Evolutionary conservation across 2,113 vertebrate species (phyloP), one percentile per base, ranked within the genome.

Genomic region (Trematomus loennbergii): DNA sequence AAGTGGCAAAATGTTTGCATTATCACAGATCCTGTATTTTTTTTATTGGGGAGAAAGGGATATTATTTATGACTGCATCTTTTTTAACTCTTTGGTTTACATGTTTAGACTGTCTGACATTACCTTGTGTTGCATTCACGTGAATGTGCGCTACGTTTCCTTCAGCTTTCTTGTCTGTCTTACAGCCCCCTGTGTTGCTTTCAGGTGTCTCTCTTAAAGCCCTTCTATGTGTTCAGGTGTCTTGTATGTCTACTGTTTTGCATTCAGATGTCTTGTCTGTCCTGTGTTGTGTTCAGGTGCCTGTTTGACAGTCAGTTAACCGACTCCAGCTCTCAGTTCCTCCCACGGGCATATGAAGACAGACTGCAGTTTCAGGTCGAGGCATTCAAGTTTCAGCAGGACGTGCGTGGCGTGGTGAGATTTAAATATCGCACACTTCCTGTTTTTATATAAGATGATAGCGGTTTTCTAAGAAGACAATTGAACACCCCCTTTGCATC

Each of bases 371-470:
- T 94, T 76, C 67, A 92, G 72, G 3, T 93, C 20, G 90, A 94
- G 78, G 88, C 87, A 0, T 94, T 94, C 65, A 81, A 43, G 81
- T 93, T 93, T 70, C 82, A 90, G 70, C 81, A 89, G 4, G 76
- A 87, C 8, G 0, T 49, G 45, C 46, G 33, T 2, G 86, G 84
- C 13, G 11, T 74, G 85, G 90, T 90, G 74, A 84, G 86, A 58
- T 15, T 55, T 25, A 2, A 15, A 48, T 36, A 9, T 12, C 9
- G 0, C 57, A 45, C 13, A 45, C 10, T 25, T 49, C 45, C 25
- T 59, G 22, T 29, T 25, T 22, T 48, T 20, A 7, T 40, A 8
- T 40, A 8, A 40, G 12, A 15, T 20, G 15, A 54, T 54, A 12
- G 5, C 17, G 22, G 33, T 17, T 8, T 40, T 40, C 12, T 16